A percentile compares a stretch with the other conserved stretches of the same genome.
Evolutionary conservation across 2,797 vertebrate species (phyloP).

Genomic region (Chanos chanos): DNA sequence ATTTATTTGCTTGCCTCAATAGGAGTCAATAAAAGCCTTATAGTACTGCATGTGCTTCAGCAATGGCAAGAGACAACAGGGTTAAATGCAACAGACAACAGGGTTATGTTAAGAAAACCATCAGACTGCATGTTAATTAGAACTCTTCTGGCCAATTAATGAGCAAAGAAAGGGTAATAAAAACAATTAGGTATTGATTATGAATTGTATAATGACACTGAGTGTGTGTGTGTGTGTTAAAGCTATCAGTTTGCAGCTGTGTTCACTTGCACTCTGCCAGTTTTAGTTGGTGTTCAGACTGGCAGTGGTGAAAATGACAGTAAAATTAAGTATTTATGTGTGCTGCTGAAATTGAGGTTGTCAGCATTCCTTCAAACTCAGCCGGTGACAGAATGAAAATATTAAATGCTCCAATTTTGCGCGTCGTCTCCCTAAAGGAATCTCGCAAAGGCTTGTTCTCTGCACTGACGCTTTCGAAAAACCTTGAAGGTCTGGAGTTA

Average conservation of each 20-base stretch:
- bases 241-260: not conserved
- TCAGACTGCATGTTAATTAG: constrained; percentile 37
- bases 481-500: constrained; percentile 50
- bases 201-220: constrained; percentile 18
- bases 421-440: constrained; percentile 42
- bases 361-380: constrained; percentile 54
- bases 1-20: not conserved
- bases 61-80: not conserved
- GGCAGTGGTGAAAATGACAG: constrained; percentile 30
- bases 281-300: constrained; percentile 6
- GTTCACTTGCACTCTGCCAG: not conserved
- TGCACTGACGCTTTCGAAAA: constrained; percentile 40
- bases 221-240: not conserved
- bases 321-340: constrained; percentile 39
- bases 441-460: constrained; percentile 38
- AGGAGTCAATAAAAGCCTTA: not conserved
- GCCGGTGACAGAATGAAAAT: constrained; percentile 55
- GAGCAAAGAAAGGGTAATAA: constrained; percentile 18
- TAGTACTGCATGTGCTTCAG: too few relatives aligned
- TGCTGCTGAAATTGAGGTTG: constrained; percentile 39
- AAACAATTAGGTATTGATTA: constrained; percentile 45
- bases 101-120: not conserved
- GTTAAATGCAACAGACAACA: constrained; percentile 12
- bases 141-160: constrained; percentile 21
- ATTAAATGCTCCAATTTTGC: constrained; percentile 52